Evolutionary conservation across 1,140 invertebrate genomes (phyloP).

Genomic region (Uloborus diversus): DNA sequence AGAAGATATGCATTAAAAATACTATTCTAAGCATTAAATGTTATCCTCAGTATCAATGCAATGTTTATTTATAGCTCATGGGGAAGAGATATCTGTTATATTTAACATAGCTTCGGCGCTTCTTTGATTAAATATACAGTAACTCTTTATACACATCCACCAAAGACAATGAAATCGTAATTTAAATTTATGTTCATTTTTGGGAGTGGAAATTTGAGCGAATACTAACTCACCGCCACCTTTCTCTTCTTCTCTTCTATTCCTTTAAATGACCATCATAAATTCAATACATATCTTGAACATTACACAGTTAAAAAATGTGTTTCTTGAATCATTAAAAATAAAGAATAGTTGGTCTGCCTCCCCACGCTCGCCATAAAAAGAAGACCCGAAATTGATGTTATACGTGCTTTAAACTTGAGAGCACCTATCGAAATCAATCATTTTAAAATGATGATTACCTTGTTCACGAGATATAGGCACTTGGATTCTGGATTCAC

Average conservation of each 20-base stretch:
- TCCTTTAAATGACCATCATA: constrained; percentile 9
- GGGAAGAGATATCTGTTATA: no score
- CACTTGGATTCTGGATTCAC: neutral
- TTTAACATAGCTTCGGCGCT: no score
- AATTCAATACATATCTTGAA: constrained; percentile 11
- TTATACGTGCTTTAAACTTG: constrained; percentile 23
- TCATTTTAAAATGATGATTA: constrained; percentile 49
- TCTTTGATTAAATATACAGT: no score
- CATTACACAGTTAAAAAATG: neutral
- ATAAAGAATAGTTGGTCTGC: neutral
- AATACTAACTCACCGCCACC: no score
- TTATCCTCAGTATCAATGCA: no score
- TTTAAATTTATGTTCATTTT: no score
- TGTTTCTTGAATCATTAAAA: neutral
- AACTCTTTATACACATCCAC: no score
- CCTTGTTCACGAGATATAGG: constrained; percentile 9
- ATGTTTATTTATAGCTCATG: no score
- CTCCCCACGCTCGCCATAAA: neutral
- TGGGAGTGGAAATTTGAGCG: no score
- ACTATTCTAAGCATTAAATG: no score
- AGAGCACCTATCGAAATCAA: constrained; percentile 42
- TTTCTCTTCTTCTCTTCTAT: neutral
- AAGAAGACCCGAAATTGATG: constrained; percentile 20
- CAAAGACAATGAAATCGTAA: no score
- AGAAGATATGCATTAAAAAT: no score